Base-by-base conservation (phyloP, 2,113 vertebrate genomes). In the Ia io region DNA sequence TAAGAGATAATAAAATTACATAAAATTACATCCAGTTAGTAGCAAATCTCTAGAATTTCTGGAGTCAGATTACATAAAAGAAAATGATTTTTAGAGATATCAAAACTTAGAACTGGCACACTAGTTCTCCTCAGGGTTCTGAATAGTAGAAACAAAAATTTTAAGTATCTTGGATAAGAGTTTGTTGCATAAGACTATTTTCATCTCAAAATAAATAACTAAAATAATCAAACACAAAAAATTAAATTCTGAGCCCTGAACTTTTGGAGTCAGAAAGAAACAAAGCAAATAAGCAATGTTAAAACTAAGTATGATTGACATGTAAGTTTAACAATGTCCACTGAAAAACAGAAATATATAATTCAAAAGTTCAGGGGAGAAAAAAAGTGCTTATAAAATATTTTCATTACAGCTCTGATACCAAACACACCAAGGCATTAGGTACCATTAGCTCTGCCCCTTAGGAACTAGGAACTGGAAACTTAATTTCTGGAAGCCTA, bases 181-280 rank as follows among this genome's bases (percentile, higher is more conserved):
- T 71, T 80, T 84, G 14, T 35, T 91, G 12, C 9, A 79, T 82
- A 18, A 84, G 22, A 37, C 30, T 89, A 56, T 74, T 83, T 89
- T 96, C 70, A 83, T 63, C 65, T 83, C 25, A 79, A 94, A 90
- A 83, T 73, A 71, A 95, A 92, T 73, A n/a, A 49, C 17, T 76
- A 49, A 96, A 93, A 69, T 40, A 94, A 49, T 77, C 9, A 94
- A 80, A 83, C 4, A 47, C 28, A 74, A 86, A 94, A 87, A 91
- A 16, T 69, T 87, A 85, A 87, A 84, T 92, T 8, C 61, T 63
- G 14, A 95, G 30, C 18, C 20, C 18, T 80, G 28, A 63, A 90
- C 4, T 79, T 93, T 69, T 14, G 42, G 22, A 51, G 20, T 61
- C 71, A 92, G 37, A 76, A 88, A 85, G 28, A 23, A 88, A 78